Percentiles rank a stretch among this genome's conserved stretches.
Evolutionary conservation across 2,797 vertebrate species (phyloP).

Genomic region (Scleropages formosus): DNA sequence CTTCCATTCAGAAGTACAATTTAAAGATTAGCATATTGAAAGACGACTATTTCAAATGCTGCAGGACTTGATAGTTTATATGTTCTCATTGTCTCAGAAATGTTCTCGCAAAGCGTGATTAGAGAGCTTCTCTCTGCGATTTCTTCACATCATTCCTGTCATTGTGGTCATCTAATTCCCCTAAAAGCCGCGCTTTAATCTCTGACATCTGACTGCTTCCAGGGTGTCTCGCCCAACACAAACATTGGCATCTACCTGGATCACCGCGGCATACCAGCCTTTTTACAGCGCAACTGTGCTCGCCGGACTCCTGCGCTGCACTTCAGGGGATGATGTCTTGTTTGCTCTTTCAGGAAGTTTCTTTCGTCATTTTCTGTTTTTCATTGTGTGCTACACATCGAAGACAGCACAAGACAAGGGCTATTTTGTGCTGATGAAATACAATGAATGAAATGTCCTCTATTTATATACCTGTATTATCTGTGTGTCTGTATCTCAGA

Average conservation of each 20-base stretch:
- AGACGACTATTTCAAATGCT: conserved; percentile 1
- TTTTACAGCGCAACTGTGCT: neutral
- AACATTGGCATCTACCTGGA: conserved; percentile 6
- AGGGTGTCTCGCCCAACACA: conserved; percentile 9
- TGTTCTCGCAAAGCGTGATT: conserved; percentile 8
- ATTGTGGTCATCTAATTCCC: conserved; percentile 6
- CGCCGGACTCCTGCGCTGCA: neutral
- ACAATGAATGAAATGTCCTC: neutral
- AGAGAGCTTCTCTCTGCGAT: neutral
- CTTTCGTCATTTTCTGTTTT: neutral
- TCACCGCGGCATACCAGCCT: conserved; percentile 22
- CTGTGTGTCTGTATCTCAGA: no score
- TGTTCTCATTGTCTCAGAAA: neutral
- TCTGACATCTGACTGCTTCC: conserved; percentile 20
- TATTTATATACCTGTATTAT: neutral
- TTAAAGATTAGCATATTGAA: conserved; percentile 9
- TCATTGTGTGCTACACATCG: conserved; percentile 9
- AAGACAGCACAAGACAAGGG: conserved; percentile 8
- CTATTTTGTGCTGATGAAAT: conserved; percentile 2
- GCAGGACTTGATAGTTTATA: conserved; percentile 14
- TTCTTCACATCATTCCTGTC: neutral
- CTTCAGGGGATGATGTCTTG: conserved; percentile 16
- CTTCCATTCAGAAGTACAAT: conserved; percentile 5
- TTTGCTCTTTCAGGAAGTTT: neutral
- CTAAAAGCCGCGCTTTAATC: conserved; percentile 9